These are phyloP conservation scores for Chymomyza amoena DNA, from an alignment of 2,888 invertebrate genomes.

Conservation along the genomic window DNA sequence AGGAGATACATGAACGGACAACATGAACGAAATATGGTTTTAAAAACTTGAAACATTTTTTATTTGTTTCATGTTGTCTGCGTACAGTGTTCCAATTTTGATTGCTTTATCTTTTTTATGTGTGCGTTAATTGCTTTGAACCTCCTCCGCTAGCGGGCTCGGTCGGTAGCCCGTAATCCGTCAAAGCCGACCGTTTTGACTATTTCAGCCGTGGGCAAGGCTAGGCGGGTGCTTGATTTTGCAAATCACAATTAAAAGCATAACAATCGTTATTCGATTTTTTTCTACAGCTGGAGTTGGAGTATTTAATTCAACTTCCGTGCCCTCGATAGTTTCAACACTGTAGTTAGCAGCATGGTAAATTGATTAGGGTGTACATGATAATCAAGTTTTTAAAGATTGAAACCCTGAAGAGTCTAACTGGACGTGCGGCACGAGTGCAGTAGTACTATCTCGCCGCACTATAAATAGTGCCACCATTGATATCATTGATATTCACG, in stretches of 20 bases:
- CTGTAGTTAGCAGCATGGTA: background rate
- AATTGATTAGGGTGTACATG: background rate
- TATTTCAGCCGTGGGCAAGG: background rate
- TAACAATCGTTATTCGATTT: background rate
- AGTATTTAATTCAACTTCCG: background rate
- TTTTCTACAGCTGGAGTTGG: background rate
- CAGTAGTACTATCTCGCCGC: too few relatives aligned
- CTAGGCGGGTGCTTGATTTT: background rate
- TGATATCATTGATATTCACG: too few relatives aligned
- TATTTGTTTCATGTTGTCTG: slow-evolving; percentile 38
- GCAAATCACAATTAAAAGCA: background rate
- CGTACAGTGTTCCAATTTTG: slow-evolving; percentile 63
- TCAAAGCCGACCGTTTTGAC: background rate
- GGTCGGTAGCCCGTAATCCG: background rate
- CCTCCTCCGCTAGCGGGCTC: slow-evolving; percentile 22
- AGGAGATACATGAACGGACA: background rate
- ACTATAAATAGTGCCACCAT: too few relatives aligned
- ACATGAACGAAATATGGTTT: background rate
- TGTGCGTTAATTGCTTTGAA: slow-evolving; percentile 65
- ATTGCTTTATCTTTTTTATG: slow-evolving; percentile 64
- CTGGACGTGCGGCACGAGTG: too few relatives aligned
- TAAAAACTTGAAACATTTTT: slow-evolving; percentile 9
- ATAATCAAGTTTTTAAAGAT: background rate
- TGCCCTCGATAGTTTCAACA: background rate
- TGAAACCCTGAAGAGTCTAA: background rate